Evolutionary conservation across 2,113 vertebrate genomes (phyloP), one percentile per base, ranked within the genome.

Genomic region (Narcine bancroftii): DNA sequence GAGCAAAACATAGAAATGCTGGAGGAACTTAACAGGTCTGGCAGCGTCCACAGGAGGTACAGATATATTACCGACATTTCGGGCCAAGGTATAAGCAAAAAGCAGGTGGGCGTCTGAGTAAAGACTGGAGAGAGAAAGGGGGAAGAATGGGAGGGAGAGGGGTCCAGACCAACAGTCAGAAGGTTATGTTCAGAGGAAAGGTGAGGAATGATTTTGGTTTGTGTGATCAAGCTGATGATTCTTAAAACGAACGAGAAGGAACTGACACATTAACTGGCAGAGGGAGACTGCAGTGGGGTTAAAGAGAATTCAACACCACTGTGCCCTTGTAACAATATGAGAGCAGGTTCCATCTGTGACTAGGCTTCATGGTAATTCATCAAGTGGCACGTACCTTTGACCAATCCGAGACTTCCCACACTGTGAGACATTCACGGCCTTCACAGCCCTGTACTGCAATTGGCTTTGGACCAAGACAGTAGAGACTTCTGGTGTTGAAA

Each of bases 391-490:
- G 63, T 93, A 99, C 98, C 97, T 97, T 96, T 92, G 98, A 98
- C 99, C 99, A 99, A 94, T 98, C 97, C 0, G 98, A 99, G 0
- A 97, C 97, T 93, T 99, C 97, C 99, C 99, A 99, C 93, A 97
- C 95, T 4, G 96, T 97, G 83, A 97, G 96, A 93, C 99, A 99
- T 93, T 97, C 96, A 39, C 96, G 96, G 19, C 97, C 98, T 94
- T 99, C 97, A 1, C 99, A 99, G 95, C 94, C 96, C 93, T 98
- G 98, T 60, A 97, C 50, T 0, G 94, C 92, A 0, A 97, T 73
- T 0, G 98, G 99, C 92, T 97, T 98, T 89, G 93, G 95, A 47
- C 96, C 96, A 0, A 96, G 95, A 94, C 99, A 99, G 95, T 97
- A 97, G 39, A 96, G 94, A 63, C 97, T 97, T 85, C 96, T 95